These are phyloP conservation scores for Hylaeus anthracinus DNA, from an alignment of 1,140 invertebrate genomes.

Conservation along the genomic window DNA sequence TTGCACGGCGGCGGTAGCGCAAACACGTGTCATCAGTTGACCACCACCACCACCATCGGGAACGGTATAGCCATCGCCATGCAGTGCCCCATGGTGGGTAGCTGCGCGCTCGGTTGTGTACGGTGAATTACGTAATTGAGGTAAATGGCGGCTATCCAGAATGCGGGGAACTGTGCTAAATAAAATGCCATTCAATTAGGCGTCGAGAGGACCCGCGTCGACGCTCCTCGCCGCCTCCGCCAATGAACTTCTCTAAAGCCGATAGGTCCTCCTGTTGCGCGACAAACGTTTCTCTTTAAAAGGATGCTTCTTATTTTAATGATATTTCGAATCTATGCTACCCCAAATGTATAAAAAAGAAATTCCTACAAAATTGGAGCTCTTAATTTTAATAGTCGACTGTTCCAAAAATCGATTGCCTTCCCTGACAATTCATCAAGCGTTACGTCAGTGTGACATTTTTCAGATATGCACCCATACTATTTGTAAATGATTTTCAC, in stretches of 20 bases:
- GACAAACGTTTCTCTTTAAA: slow-evolving; percentile 35
- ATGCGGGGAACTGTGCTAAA: slow-evolving; percentile 75
- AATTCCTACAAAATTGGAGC: too few relatives aligned
- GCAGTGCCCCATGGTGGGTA: slow-evolving; percentile 61
- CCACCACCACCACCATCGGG: slow-evolving; percentile 50
- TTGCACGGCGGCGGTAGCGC: slow-evolving; percentile 71
- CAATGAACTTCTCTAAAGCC: slow-evolving; percentile 59
- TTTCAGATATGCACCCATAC: too few relatives aligned
- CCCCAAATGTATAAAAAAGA: too few relatives aligned
- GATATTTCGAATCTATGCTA: too few relatives aligned
- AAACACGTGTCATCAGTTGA: slow-evolving; percentile 75
- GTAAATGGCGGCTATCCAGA: slow-evolving; percentile 75
- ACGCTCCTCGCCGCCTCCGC: slow-evolving; percentile 39
- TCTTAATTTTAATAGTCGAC: too few relatives aligned
- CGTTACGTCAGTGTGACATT: too few relatives aligned
- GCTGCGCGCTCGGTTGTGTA: slow-evolving; percentile 65
- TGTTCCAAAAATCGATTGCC: too few relatives aligned
- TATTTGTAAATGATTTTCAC: too few relatives aligned
- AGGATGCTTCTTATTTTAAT: too few relatives aligned
- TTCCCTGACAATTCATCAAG: too few relatives aligned
- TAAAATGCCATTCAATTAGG: slow-evolving; percentile 76
- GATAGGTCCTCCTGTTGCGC: slow-evolving; percentile 44
- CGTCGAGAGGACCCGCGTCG: slow-evolving; percentile 59
- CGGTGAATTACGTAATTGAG: slow-evolving; percentile 77
- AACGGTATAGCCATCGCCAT: slow-evolving; percentile 57